phyloP scores from a whole-genome alignment of 1,140 invertebrate genomes.

The Ooceraea biroi region DNA sequence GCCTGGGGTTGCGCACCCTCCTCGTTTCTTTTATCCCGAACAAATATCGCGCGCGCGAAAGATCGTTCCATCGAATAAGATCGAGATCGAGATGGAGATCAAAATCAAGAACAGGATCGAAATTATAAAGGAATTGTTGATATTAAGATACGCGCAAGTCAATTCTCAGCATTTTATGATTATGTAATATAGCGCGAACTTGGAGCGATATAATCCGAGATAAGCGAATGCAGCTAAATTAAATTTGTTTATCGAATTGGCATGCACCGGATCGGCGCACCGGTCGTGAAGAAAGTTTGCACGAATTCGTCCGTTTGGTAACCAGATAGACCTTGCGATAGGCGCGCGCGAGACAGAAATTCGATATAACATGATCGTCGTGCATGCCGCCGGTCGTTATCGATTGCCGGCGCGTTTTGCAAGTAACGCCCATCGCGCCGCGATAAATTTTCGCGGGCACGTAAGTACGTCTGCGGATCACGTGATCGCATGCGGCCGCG shows the following conservation, averaged over 20 bases:
- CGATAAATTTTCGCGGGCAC: slow-evolving; percentile 71
- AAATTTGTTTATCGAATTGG: slow-evolving; percentile 59
- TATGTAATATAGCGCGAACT: background rate
- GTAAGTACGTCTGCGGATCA: slow-evolving; percentile 67
- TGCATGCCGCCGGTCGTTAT: slow-evolving; percentile 65
- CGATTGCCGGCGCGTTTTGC: slow-evolving; percentile 68
- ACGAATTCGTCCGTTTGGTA: slow-evolving; percentile 53
- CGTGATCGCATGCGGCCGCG: slow-evolving; percentile 64
- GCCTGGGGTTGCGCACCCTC: background rate
- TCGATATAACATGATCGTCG: slow-evolving; percentile 70
- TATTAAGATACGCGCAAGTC: background rate
- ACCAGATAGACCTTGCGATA: slow-evolving; percentile 55
- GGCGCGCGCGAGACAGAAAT: slow-evolving; percentile 60
- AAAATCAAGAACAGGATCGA: no score
- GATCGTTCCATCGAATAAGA: background rate
- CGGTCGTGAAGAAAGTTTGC: slow-evolving; percentile 53
- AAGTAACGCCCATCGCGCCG: slow-evolving; percentile 64
- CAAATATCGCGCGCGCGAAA: background rate
- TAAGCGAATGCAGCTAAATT: slow-evolving; percentile 46
- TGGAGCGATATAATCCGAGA: background rate
- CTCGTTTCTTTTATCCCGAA: background rate
- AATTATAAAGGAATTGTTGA: no score
- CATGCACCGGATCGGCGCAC: slow-evolving; percentile 43
- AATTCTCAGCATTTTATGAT: background rate
- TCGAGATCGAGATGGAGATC: background rate